Conservation (phyloP, 1,140 invertebrate species). For the Hesperophylax magnus region DNA sequence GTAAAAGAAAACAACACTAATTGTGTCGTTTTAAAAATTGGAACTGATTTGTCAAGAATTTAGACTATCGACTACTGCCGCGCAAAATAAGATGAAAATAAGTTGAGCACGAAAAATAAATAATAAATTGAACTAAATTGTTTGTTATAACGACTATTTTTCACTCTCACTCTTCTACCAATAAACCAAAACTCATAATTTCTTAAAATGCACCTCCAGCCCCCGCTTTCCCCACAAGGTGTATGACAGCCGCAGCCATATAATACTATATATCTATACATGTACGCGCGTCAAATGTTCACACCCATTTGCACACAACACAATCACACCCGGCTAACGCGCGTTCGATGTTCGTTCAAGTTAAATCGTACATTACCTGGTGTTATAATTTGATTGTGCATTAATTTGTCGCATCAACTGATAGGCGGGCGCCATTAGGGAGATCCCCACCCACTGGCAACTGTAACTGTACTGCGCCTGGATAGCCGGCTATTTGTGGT, state of each 20-base stretch:
- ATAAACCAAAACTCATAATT: too few species aligned
- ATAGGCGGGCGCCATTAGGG: neutral
- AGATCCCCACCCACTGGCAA: too few species aligned
- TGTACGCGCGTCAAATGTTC: neutral
- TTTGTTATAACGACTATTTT: too few species aligned
- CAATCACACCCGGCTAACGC: constrained; percentile 14
- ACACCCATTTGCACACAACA: constrained; percentile 16
- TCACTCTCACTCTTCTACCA: too few species aligned
- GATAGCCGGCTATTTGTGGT: neutral
- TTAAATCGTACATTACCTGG: constrained; percentile 45
- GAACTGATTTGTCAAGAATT: too few species aligned
- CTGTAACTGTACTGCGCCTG: too few species aligned
- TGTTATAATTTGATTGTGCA: constrained; percentile 48
- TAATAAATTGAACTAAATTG: too few species aligned
- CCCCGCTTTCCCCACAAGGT: neutral
- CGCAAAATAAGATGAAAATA: too few species aligned
- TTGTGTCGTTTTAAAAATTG: too few species aligned
- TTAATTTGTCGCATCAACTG: constrained; percentile 48
- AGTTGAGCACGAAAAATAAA: too few species aligned
- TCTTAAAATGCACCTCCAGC: neutral
- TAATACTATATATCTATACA: neutral
- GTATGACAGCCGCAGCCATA: neutral
- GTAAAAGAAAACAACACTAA: too few species aligned
- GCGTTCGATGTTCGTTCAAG: constrained; percentile 32
- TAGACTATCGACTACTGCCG: too few species aligned